A percentile compares a stretch with the other conserved stretches of the same genome.
These are phyloP conservation scores for Vanacampus margaritifer DNA, from an alignment of 2,113 vertebrate species.

Conservation along the genomic window DNA sequence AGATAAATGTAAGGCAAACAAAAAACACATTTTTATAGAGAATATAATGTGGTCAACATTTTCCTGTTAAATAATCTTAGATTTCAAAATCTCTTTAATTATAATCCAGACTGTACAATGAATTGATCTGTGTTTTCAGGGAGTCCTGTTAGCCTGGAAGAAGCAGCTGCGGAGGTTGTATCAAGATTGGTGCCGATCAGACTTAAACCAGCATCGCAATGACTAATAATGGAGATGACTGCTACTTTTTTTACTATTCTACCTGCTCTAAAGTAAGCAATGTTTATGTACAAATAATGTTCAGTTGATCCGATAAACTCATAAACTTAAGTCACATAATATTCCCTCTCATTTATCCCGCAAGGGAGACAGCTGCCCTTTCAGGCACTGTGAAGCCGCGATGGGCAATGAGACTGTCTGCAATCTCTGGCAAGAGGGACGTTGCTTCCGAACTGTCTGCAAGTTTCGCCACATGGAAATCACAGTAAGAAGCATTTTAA, in stretches of 20 bases:
- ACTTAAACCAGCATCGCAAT: slow-evolving; percentile 64
- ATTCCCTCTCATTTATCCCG: not conserved
- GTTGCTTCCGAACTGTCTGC: slow-evolving; percentile 88
- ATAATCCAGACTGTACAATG: not conserved
- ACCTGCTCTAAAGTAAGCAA: slow-evolving; percentile 83
- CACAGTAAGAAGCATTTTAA: slow-evolving; percentile 74
- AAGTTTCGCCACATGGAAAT: slow-evolving; percentile 97
- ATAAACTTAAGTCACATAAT: not conserved
- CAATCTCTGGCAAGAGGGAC: slow-evolving; percentile 88
- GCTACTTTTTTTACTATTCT: slow-evolving; percentile 98
- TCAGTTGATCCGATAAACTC: not conserved
- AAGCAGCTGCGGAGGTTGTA: slow-evolving; percentile 31
- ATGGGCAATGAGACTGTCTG: slow-evolving; percentile 88
- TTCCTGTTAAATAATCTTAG: not conserved
- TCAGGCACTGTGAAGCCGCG: slow-evolving; percentile 92
- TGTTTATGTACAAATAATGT: not conserved
- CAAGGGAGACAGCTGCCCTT: slow-evolving; percentile 89
- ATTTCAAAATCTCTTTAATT: not conserved
- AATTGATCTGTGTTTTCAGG: slow-evolving; percentile 20
- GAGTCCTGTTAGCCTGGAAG: slow-evolving; percentile 48
- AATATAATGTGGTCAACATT: not conserved
- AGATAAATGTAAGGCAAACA: not conserved
- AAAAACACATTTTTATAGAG: not conserved
- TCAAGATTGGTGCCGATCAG: slow-evolving; percentile 9
- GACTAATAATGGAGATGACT: slow-evolving; percentile 90